Conservation (phyloP, 1,140 invertebrate species). For the Apis cerana region DNA sequence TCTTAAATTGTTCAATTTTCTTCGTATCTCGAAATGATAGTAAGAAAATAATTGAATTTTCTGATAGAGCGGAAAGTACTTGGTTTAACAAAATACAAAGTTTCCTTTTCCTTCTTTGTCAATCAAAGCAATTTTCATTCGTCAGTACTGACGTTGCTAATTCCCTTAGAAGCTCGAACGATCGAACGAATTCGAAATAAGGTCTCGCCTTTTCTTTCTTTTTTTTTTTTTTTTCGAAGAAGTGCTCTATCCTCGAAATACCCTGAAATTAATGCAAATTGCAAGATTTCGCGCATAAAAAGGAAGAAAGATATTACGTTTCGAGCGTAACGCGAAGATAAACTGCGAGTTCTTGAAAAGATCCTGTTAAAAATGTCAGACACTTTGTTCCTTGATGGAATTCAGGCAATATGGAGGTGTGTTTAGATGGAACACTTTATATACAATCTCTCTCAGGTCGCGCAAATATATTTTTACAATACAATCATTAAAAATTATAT, state of each 20-base stretch:
- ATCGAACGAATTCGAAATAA: not conserved
- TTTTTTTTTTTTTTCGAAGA: not conserved
- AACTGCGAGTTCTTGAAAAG: not conserved
- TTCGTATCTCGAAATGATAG: not conserved
- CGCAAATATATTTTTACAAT: not conserved
- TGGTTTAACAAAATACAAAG: not conserved
- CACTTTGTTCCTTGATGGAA: not conserved
- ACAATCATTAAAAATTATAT: no score
- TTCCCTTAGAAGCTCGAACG: not conserved
- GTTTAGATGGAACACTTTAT: no score
- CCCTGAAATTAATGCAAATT: constrained; percentile 4
- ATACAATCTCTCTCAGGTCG: no score
- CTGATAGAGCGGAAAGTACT: no score
- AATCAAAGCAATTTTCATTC: not conserved
- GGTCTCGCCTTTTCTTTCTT: not conserved
- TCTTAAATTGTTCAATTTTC: not conserved
- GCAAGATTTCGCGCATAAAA: not conserved
- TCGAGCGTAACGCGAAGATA: not conserved
- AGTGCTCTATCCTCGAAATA: no score
- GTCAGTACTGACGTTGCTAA: not conserved
- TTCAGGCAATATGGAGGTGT: no score
- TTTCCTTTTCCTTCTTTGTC: not conserved
- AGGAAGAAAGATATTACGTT: not conserved
- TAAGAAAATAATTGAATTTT: not conserved
- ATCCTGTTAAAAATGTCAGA: not conserved